phyloP scores from a whole-genome alignment of 1,140 invertebrate genomes.

The Leucophenga varia region DNA sequence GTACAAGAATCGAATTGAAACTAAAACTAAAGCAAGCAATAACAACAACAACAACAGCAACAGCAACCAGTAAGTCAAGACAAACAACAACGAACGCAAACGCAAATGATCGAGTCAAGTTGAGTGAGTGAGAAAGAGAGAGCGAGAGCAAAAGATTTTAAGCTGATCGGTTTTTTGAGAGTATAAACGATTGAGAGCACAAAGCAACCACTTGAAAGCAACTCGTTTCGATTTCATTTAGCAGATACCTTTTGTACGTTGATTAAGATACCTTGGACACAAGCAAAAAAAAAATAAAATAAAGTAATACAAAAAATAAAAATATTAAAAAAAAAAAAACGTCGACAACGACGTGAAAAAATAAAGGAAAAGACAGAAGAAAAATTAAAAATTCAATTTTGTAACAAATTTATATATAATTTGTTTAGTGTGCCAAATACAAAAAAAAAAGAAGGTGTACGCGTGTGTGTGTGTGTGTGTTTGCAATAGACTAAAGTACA shows the following conservation, averaged over 20 bases:
- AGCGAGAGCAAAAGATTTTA: too few relatives aligned
- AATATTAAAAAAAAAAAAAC: too few relatives aligned
- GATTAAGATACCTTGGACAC: slow-evolving; percentile 51
- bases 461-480: too few relatives aligned
- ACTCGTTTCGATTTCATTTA: slow-evolving; percentile 56
- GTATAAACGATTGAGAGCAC: slow-evolving; percentile 45
- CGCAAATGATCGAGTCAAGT: slow-evolving; percentile 9
- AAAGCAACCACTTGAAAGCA: slow-evolving; percentile 52
- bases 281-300: slow-evolving; percentile 16
- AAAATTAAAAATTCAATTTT: slow-evolving; percentile 6
- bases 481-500: too few relatives aligned
- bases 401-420: too few relatives aligned
- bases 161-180: too few relatives aligned
- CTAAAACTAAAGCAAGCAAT: not conserved
- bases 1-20: slow-evolving; percentile 21
- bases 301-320: not conserved
- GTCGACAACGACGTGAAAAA: too few relatives aligned
- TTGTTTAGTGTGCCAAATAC: not conserved
- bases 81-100: not conserved
- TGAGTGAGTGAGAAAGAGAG: slow-evolving; percentile 10
- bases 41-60: slow-evolving; percentile 9
- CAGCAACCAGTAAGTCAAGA: not conserved
- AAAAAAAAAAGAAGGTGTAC: too few relatives aligned
- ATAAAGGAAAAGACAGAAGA: too few relatives aligned
- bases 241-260: slow-evolving; percentile 55